These are phyloP conservation scores for Acanthaster planci DNA, from an alignment of 35 echinoderm and acorn worm genomes.

Conservation along the genomic window DNA sequence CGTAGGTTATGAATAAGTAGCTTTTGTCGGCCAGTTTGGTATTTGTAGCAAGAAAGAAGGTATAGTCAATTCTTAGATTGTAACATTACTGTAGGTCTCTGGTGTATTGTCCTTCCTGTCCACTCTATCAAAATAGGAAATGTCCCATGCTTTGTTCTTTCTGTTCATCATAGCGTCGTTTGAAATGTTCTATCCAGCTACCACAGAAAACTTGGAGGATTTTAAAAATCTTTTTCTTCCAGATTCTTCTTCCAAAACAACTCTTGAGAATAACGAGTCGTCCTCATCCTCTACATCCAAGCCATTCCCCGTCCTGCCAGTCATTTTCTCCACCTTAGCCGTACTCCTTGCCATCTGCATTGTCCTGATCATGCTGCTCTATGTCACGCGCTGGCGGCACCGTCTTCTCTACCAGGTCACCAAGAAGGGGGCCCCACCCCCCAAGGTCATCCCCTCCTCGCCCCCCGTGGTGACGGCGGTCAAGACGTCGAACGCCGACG, in stretches of 20 bases:
- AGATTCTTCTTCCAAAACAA: slow-evolving; percentile 13
- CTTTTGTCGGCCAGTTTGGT: too few species aligned
- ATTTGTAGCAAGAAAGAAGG: too few species aligned
- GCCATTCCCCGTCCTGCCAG: slow-evolving; percentile 38
- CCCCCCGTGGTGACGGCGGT: slow-evolving; percentile 68
- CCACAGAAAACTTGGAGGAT: too few species aligned
- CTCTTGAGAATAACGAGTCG: slow-evolving; percentile 18
- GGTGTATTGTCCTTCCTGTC: too few species aligned
- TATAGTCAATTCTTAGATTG: too few species aligned
- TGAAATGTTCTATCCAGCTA: too few species aligned
- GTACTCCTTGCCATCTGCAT: slow-evolving; percentile 77
- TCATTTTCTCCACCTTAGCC: slow-evolving; percentile 65
- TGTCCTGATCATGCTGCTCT: slow-evolving; percentile 66
- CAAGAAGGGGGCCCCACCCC: slow-evolving; percentile 43
- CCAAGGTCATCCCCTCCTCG: slow-evolving; percentile 37
- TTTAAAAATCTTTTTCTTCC: neutral
- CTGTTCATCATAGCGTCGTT: too few species aligned
- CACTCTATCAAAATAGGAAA: too few species aligned
- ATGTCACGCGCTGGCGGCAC: slow-evolving; percentile 77
- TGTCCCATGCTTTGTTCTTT: too few species aligned
- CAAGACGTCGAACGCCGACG: slow-evolving; percentile 80
- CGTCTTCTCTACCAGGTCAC: slow-evolving; percentile 86
- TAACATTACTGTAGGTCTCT: too few species aligned
- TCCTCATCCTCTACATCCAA: neutral
- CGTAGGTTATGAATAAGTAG: too few species aligned